Evolutionary conservation across 1,140 invertebrate species (phyloP), one percentile per base, ranked within the genome.

Genomic region (Rhagoletis zephyria): DNA sequence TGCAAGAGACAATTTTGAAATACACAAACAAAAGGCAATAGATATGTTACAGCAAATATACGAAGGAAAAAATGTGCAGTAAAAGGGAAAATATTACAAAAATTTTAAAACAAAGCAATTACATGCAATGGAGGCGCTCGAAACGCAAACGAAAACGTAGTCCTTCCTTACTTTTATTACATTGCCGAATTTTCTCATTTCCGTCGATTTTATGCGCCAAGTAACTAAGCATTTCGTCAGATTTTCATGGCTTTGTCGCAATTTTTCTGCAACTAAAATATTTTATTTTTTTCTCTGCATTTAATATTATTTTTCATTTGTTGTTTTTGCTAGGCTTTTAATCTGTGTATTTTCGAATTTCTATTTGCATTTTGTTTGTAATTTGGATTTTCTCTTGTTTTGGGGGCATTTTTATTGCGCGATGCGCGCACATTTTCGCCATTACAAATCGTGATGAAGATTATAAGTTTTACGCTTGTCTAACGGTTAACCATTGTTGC

Each of bases 391-490:
- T 70, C 9, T 3, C 9, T 42, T 67, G 12, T 74, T 48, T 56
- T 81, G n/a, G 16, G 3, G 48, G n/a, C 6, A 81, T 56, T 81
- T 56, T 59, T 45, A 81, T 30, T 81, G 74, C n/a, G 74, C 51
- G 74, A 81, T 59, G 74, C 45, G 48, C 74, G 48, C 74, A 81
- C n/a, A 81, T 81, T 81, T 81, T 56, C 45, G n/a, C 74, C 74
- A 19, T 56, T 56, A 81, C 5, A 81, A 81, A 81, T 81, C 74
- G 74, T 81, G 74, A 42, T 7, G 7, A 1, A 56, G 74, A 81
- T 81, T 81, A 59, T 81, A 81, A 59, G 74, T 10, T 81, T 81
- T 81, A 81, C 74, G 74, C 74, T 81, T 81, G 51, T 81, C 74
- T 56, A 81, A 81, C 74, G 51, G 74, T 81, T 81, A 2, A 6